Base-by-base conservation (phyloP, 2,888 invertebrate genomes). In the Clepsis dumicolana region DNA sequence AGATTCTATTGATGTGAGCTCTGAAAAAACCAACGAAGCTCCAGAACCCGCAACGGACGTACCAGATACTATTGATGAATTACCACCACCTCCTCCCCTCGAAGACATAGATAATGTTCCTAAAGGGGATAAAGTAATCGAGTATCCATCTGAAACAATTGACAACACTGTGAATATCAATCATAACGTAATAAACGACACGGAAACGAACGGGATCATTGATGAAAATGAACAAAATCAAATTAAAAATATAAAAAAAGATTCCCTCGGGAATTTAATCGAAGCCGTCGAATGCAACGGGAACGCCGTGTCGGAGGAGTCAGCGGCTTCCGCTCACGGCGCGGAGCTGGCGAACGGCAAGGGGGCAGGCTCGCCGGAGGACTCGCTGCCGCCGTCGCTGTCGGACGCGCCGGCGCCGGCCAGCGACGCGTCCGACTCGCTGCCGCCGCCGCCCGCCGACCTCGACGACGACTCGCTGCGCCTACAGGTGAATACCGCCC, bases 401-500 rank as follows among this genome's bases (percentile, higher is more conserved):
- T 79, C 80, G 73, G 75, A 74, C 80, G 27, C 69, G 74, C 68
- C 74, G 70, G 29, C 70, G 70, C 35, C 74, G 72, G 64, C 68
- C 72, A 27, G 75, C 75, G 59, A 68, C 70, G 67, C 74, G 57
- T 65, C 70, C 44, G 44, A 73, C 25, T 71, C 74, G 72, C 66
- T 66, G 61, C 62, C 70, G 38, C 54, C 76, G 72, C 75, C 73
- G 71, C 75, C 73, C 66, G 68, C 73, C 67, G 61, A 75, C 64
- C 65, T 68, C 54, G 66, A 70, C 71, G 64, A 72, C 52, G 70
- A 70, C 73, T 70, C 78, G 74, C 80, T 81, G 14, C 41, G 27
- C 38, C 50, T 27, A 73, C 93, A 93, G 93, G 93, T 93, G 92
- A 92, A 84, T 91, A 91, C 86, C 81, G 85, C 73, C 71, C 84